A percentile compares a stretch with the other conserved stretches of the same genome.
phyloP scores from a whole-genome alignment of 2,113 vertebrate species.

The Hippolais icterina region DNA sequence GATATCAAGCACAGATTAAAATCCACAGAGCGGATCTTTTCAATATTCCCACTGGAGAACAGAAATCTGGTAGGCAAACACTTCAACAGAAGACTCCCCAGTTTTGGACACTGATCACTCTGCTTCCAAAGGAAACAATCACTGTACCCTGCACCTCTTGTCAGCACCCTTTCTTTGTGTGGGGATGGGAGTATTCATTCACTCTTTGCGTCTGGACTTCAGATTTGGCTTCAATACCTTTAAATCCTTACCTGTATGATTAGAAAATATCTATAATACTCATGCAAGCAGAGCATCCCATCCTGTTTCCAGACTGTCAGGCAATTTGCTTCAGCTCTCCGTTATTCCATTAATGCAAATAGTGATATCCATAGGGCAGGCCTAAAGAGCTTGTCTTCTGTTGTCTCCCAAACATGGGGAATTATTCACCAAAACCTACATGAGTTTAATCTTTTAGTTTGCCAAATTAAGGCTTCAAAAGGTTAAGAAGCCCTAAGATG shows the following conservation, averaged over 20 bases:
- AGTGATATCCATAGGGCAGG: not conserved
- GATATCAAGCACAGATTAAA: not conserved
- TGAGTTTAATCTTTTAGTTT: not conserved
- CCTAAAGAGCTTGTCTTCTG: not conserved
- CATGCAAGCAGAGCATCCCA: not conserved
- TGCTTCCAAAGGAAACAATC: not conserved
- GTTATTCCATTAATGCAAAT: not conserved
- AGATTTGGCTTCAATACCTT: not conserved
- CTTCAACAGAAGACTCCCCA: not conserved
- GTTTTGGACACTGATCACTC: not conserved
- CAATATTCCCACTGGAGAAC: not conserved
- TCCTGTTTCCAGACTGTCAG: not conserved
- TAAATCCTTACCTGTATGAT: not conserved
- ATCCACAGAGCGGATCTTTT: not conserved
- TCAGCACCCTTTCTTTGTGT: not conserved
- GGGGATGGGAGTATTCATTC: not conserved
- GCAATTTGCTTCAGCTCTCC: not conserved
- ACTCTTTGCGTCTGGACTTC: not conserved
- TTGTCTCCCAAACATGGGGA: not conserved
- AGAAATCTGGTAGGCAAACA: not conserved
- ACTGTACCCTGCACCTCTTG: not conserved
- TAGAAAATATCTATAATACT: not conserved
- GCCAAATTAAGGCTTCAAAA: not conserved
- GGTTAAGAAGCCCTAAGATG: not conserved
- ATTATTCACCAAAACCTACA: not conserved